Evolutionary conservation across 2,113 vertebrate genomes (phyloP).

Genomic region (Riparia riparia): DNA sequence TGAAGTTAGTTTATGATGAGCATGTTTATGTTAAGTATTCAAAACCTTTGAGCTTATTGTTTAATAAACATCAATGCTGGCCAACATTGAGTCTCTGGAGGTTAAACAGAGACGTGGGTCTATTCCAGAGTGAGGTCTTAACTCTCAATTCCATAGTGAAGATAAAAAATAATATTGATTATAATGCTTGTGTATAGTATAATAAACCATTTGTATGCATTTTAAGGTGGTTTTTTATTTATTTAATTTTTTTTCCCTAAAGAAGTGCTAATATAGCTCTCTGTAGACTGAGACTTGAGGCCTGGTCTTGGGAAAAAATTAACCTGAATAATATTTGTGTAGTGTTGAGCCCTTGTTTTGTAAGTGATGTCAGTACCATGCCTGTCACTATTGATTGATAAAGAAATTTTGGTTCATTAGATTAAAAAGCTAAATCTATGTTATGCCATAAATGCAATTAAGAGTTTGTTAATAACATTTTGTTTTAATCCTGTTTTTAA

Average conservation of each 20-base stretch:
- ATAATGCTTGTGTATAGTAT: background rate
- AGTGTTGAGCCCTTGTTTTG: background rate
- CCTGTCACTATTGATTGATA: background rate
- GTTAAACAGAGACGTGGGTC: background rate
- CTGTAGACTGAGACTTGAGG: background rate
- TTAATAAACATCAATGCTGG: background rate
- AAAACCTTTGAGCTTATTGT: background rate
- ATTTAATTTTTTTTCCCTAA: background rate
- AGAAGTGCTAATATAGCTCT: background rate
- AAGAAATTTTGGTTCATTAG: background rate
- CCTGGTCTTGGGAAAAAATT: background rate
- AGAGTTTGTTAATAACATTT: background rate
- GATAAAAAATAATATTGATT: background rate
- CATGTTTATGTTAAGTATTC: background rate
- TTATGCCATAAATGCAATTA: background rate
- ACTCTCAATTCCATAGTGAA: background rate
- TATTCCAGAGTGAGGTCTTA: background rate
- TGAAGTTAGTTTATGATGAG: background rate
- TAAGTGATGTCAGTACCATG: background rate
- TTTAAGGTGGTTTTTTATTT: too few species aligned
- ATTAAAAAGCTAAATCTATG: background rate
- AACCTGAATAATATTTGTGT: background rate
- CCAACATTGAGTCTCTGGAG: background rate
- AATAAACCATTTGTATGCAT: background rate
- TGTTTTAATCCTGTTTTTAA: background rate